Percentiles rank a stretch among this genome's conserved stretches.
Evolutionary conservation across 2,888 invertebrate genomes (phyloP).

Genomic region (Scaptomyza reducta): DNA sequence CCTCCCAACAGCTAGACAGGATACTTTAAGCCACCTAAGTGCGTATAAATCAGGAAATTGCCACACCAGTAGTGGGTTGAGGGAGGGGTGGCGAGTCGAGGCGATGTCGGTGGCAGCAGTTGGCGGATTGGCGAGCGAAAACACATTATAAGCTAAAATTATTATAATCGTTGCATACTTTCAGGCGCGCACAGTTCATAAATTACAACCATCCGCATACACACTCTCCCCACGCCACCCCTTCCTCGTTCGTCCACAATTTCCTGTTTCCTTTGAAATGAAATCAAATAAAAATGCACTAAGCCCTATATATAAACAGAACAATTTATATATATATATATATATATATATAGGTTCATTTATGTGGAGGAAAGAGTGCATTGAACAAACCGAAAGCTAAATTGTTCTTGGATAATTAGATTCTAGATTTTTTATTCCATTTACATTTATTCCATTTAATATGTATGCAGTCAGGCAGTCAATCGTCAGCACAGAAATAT

Average conservation of each 20-base stretch:
- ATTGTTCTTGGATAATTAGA: neutral
- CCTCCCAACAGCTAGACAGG: slow-evolving; percentile 40
- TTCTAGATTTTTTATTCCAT: neutral
- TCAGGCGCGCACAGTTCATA: slow-evolving; percentile 63
- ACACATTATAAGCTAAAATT: slow-evolving; percentile 65
- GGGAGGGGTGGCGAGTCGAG: neutral
- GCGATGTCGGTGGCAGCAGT: neutral
- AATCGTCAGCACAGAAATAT: no score
- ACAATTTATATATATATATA: neutral
- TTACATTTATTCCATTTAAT: neutral
- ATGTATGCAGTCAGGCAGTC: neutral
- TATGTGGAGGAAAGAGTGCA: neutral
- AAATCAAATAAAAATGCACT: slow-evolving; percentile 1
- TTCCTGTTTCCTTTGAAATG: neutral
- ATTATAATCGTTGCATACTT: slow-evolving; percentile 67
- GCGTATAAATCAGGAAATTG: slow-evolving; percentile 69
- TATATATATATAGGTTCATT: neutral
- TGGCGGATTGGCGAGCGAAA: slow-evolving; percentile 3
- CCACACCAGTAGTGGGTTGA: slow-evolving; percentile 31
- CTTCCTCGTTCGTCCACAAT: no score
- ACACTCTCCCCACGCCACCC: no score
- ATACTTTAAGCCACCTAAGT: slow-evolving; percentile 68
- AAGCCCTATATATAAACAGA: neutral
- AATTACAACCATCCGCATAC: slow-evolving; percentile 38
- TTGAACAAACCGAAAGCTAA: neutral